Percentiles rank a stretch among this genome's conserved stretches.
phyloP scores from a whole-genome alignment of 1,140 invertebrate genomes.

The Anastrepha ludens region DNA sequence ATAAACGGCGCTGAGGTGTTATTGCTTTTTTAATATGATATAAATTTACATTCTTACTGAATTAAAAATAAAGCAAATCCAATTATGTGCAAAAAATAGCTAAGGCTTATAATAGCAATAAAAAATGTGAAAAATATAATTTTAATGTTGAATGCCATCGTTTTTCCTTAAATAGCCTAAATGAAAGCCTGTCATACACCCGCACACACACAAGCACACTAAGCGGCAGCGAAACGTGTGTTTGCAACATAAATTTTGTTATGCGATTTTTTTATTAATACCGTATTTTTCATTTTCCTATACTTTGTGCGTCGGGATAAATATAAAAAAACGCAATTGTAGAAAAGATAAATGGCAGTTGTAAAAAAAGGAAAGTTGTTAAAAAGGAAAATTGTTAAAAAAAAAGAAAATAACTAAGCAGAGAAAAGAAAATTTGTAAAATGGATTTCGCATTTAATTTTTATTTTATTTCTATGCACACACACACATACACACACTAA shows the following conservation, averaged over 20 bases:
- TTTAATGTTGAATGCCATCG: background rate
- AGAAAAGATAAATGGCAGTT: constrained; percentile 49
- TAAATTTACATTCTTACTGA: too few relatives aligned
- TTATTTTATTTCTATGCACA: constrained; percentile 5
- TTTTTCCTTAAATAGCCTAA: background rate
- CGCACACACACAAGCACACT: background rate
- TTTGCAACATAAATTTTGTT: constrained; percentile 47
- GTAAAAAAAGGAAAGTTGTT: constrained; percentile 42
- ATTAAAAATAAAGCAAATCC: background rate
- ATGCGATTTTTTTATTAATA: constrained; percentile 37
- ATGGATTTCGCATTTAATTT: constrained; percentile 53
- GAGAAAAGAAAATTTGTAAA: constrained; percentile 39
- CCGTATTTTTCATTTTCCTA: background rate
- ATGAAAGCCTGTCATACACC: background rate
- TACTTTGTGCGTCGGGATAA: background rate
- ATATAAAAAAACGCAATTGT: constrained; percentile 3
- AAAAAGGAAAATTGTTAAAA: constrained; percentile 30
- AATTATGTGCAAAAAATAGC: background rate
- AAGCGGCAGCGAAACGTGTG: background rate
- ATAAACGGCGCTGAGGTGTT: background rate
- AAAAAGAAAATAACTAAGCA: constrained; percentile 4
- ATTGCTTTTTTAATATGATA: background rate
- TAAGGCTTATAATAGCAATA: background rate
- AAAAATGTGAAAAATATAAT: constrained; percentile 44
- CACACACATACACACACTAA: too few relatives aligned